A percentile compares a stretch with the other conserved stretches of the same genome.
These are phyloP conservation scores for Scolopax rusticola DNA, from an alignment of 2,797 vertebrate species.

Conservation along the genomic window DNA sequence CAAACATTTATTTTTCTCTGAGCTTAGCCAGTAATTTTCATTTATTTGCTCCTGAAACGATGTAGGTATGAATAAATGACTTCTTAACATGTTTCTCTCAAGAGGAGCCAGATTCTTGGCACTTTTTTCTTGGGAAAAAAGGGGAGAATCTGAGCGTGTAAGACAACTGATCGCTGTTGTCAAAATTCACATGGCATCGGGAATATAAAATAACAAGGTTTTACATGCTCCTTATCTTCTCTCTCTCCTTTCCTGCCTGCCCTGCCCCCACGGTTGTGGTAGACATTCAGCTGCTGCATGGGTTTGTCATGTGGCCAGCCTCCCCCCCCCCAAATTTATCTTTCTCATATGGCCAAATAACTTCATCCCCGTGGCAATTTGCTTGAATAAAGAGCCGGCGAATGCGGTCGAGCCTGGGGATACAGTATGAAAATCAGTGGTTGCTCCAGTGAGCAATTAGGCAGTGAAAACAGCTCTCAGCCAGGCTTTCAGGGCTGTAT, in stretches of 20 bases:
- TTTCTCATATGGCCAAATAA: slow-evolving; percentile 31
- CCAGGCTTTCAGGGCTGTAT: background rate
- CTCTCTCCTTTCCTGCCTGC: background rate
- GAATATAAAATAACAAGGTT: background rate
- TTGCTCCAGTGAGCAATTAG: slow-evolving; percentile 27
- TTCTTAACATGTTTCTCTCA: background rate
- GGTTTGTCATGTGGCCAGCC: background rate
- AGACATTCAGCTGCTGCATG: background rate
- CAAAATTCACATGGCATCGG: background rate
- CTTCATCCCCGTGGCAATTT: slow-evolving; percentile 47
- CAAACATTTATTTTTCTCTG: background rate
- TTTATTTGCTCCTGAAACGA: background rate
- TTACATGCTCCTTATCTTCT: background rate
- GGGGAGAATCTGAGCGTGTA: background rate
- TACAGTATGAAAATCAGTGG: background rate
- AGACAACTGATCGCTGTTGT: background rate
- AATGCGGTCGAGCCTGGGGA: background rate
- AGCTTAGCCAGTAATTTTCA: background rate
- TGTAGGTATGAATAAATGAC: background rate
- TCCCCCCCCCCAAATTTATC: background rate
- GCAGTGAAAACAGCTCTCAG: background rate
- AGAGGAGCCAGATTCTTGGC: background rate
- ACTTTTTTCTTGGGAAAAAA: too few relatives aligned
- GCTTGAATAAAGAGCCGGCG: slow-evolving; percentile 35
- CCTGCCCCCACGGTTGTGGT: background rate